Conservation (phyloP, 2,797 vertebrate genomes). For the Hydrolagus colliei region DNA sequence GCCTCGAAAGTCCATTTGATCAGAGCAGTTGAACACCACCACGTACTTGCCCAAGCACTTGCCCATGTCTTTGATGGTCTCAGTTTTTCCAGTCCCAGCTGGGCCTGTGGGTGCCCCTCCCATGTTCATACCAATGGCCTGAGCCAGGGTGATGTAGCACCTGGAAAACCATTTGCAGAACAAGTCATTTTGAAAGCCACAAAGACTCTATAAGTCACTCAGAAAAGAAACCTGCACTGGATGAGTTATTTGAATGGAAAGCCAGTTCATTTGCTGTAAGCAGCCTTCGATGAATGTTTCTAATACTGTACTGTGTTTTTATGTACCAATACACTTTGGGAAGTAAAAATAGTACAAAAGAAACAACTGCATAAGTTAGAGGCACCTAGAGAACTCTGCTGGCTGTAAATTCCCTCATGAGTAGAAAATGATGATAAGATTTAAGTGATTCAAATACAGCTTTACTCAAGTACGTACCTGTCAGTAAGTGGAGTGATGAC, state of each 20-base stretch:
- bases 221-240: too few relatives aligned
- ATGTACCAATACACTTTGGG: too few relatives aligned
- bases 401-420: neutral
- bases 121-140: slow-evolving; percentile 93
- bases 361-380: too few relatives aligned
- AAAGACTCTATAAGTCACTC: too few relatives aligned
- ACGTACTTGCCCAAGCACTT: slow-evolving; percentile 92
- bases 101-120: slow-evolving; percentile 90
- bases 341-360: too few relatives aligned
- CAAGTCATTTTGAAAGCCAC: neutral
- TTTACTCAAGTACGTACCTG: slow-evolving; percentile 53
- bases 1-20: slow-evolving; percentile 97
- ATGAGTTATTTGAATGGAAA: too few relatives aligned
- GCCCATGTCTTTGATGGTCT: slow-evolving; percentile 93
- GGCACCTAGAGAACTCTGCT: neutral
- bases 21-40: slow-evolving; percentile 95
- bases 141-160: slow-evolving; percentile 93
- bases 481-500: slow-evolving; percentile 89
- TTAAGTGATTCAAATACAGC: neutral
- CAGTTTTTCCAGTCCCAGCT: slow-evolving; percentile 90
- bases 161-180: slow-evolving; percentile 46
- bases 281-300: too few relatives aligned
- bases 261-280: too few relatives aligned
- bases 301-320: too few relatives aligned
- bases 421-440: too few relatives aligned